These are phyloP conservation scores for Oxytorus armatus DNA, from an alignment of 2,888 invertebrate genomes.

Conservation along the genomic window DNA sequence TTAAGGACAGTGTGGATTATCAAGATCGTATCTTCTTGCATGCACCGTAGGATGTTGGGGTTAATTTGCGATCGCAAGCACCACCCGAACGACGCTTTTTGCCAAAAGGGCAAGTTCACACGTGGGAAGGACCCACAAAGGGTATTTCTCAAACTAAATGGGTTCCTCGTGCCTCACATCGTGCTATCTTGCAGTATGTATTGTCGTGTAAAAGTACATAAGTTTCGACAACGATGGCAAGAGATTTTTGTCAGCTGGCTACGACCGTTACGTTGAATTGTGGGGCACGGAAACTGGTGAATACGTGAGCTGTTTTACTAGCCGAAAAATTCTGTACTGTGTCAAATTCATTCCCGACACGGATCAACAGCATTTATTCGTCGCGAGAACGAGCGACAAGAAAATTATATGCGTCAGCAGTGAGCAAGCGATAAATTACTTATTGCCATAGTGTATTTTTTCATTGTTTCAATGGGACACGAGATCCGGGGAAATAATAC, in stretches of 20 bases:
- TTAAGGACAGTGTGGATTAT: slow-evolving; percentile 97
- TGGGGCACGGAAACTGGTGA: slow-evolving; percentile 99
- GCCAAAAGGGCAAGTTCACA: slow-evolving; percentile 97
- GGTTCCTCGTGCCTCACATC: slow-evolving; percentile 97
- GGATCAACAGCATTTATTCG: slow-evolving; percentile 98
- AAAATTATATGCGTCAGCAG: slow-evolving; percentile 98
- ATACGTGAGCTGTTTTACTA: slow-evolving; percentile 94
- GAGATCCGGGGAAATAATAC: slow-evolving; percentile 96
- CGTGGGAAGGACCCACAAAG: slow-evolving; percentile 99
- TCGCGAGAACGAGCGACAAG: slow-evolving; percentile 99
- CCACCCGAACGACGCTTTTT: slow-evolving; percentile 98
- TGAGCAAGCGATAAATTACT: neutral
- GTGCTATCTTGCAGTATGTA: slow-evolving; percentile 99
- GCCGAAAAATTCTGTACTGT: slow-evolving; percentile 98
- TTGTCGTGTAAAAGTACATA: slow-evolving; percentile 95
- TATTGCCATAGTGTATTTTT: slow-evolving; percentile 5
- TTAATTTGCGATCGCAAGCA: slow-evolving; percentile 93
- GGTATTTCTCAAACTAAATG: slow-evolving; percentile 97
- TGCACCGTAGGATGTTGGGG: slow-evolving; percentile 96
- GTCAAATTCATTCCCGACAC: slow-evolving; percentile 99
- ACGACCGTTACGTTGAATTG: slow-evolving; percentile 98
- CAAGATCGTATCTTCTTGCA: slow-evolving; percentile 98
- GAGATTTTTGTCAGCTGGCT: slow-evolving; percentile 98
- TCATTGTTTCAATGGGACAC: slow-evolving; percentile 94
- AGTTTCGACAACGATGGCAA: slow-evolving; percentile 97